A percentile compares a stretch with the other conserved stretches of the same genome.
These are phyloP conservation scores for Gallinago stenura DNA, from an alignment of 2,797 vertebrate species.

Conservation along the genomic window DNA sequence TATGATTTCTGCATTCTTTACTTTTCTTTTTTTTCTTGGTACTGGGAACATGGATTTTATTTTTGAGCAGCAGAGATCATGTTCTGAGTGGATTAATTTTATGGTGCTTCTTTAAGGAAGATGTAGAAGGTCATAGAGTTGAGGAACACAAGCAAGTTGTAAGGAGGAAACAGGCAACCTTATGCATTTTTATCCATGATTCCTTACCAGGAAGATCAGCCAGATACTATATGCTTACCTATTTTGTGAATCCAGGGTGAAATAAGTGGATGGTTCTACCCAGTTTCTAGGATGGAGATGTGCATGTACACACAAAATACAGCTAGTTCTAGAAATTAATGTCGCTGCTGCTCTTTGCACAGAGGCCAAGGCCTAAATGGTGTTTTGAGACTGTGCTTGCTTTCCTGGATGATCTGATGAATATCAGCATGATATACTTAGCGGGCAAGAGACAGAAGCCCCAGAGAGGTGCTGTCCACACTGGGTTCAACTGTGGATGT, in stretches of 20 bases:
- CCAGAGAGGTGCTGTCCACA: not conserved
- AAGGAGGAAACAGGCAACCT: not conserved
- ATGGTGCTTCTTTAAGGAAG: not conserved
- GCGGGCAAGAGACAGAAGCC: not conserved
- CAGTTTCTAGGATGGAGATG: not conserved
- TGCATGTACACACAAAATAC: not conserved
- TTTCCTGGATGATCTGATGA: not conserved
- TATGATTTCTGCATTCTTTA: not conserved
- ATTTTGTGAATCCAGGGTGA: not conserved
- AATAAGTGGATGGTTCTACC: not conserved
- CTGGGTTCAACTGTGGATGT: not conserved
- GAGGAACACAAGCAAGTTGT: not conserved
- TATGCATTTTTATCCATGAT: not conserved
- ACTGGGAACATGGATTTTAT: not conserved
- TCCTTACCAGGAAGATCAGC: not conserved
- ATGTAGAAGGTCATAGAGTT: not conserved
- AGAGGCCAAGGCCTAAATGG: not conserved
- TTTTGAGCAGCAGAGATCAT: not conserved
- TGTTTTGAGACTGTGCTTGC: not conserved
- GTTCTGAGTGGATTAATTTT: not conserved
- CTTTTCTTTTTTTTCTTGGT: not conserved
- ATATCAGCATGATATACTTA: not conserved
- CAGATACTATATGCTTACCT: not conserved
- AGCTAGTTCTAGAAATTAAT: not conserved
- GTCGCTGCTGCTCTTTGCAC: not conserved